These are phyloP conservation scores for Drosophila willistoni DNA, from an alignment of 1,140 invertebrate species.

Conservation along the genomic window DNA sequence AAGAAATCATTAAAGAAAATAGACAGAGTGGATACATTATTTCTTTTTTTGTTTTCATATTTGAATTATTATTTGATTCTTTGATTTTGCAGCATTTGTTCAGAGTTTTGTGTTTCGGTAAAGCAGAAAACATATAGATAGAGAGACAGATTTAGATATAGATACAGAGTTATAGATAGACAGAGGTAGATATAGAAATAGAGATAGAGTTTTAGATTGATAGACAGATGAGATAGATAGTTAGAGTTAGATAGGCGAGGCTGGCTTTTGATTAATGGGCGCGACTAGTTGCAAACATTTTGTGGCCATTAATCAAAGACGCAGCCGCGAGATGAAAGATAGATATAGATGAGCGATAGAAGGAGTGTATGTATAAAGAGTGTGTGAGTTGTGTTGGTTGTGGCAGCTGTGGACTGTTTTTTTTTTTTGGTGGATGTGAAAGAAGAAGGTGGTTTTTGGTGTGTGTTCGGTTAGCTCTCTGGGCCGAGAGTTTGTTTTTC, in stretches of 20 bases:
- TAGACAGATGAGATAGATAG: conserved; percentile 47
- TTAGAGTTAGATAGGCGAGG: conserved; percentile 47
- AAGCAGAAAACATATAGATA: conserved; percentile 56
- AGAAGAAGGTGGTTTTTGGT: conserved; percentile 63
- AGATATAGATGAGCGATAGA: conserved; percentile 19
- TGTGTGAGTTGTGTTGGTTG: conserved; percentile 32
- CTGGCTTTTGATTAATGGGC: conserved; percentile 68
- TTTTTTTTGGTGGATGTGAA: conserved; percentile 30
- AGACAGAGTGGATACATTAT: conserved; percentile 39
- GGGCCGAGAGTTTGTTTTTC: conserved; percentile 44
- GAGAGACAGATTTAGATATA: conserved; percentile 44
- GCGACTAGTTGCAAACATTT: conserved; percentile 75
- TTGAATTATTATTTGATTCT: conserved; percentile 82
- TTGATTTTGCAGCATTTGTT: conserved; percentile 81
- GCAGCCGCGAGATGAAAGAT: conserved; percentile 41
- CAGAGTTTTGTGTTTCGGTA: conserved; percentile 67
- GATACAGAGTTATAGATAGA: conserved; percentile 20
- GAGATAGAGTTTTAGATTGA: conserved; percentile 25
- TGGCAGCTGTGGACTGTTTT: conserved; percentile 37
- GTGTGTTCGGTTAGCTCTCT: conserved; percentile 40
- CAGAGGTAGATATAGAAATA: conserved; percentile 21
- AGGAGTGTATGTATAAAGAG: conserved; percentile 38
- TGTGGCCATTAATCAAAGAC: conserved; percentile 70
- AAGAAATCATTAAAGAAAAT: conserved; percentile 26
- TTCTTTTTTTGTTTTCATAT: conserved; percentile 57